A percentile compares a stretch with the other conserved stretches of the same genome.
These are phyloP conservation scores for Acronicta alni DNA, from an alignment of 2,888 invertebrate genomes.

Conservation along the genomic window DNA sequence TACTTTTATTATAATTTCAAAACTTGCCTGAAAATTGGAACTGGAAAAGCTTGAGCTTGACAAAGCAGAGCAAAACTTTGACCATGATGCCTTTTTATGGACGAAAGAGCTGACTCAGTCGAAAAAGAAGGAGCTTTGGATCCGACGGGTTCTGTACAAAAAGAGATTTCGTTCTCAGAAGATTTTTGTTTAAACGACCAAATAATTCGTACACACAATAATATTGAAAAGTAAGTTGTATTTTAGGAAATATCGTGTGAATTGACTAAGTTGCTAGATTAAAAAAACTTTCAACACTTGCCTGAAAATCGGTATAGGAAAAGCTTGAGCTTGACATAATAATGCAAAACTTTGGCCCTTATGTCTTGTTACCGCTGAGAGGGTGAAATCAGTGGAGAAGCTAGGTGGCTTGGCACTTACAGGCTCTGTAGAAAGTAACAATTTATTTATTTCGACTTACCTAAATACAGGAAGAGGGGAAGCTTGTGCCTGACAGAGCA, in stretches of 20 bases:
- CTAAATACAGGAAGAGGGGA: conserved; percentile 91
- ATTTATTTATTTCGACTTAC: conserved; percentile 78
- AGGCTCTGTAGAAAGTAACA: conserved; percentile 87
- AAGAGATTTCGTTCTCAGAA: conserved; percentile 44
- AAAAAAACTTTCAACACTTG: conserved; percentile 76
- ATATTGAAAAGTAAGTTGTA: background rate
- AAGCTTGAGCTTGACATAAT: conserved; percentile 92
- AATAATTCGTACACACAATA: background rate
- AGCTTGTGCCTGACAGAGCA: conserved; percentile 91
- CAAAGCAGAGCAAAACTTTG: conserved; percentile 91
- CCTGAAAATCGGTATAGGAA: conserved; percentile 92
- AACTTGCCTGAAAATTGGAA: conserved; percentile 92
- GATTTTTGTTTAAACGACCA: conserved; percentile 5
- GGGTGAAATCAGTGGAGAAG: conserved; percentile 90
- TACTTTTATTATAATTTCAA: conserved; percentile 45
- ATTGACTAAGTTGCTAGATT: background rate
- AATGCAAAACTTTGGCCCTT: conserved; percentile 89
- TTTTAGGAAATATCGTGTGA: background rate
- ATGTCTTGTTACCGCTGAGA: conserved; percentile 89
- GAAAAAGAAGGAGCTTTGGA: conserved; percentile 91
- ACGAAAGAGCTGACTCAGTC: conserved; percentile 90
- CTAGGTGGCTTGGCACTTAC: conserved; percentile 90
- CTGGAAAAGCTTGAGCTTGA: conserved; percentile 93
- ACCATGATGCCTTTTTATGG: conserved; percentile 88
- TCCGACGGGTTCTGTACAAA: conserved; percentile 91